These are phyloP conservation scores for Belonocnema kinseyi DNA, from an alignment of 1,140 invertebrate species.

Conservation along the genomic window DNA sequence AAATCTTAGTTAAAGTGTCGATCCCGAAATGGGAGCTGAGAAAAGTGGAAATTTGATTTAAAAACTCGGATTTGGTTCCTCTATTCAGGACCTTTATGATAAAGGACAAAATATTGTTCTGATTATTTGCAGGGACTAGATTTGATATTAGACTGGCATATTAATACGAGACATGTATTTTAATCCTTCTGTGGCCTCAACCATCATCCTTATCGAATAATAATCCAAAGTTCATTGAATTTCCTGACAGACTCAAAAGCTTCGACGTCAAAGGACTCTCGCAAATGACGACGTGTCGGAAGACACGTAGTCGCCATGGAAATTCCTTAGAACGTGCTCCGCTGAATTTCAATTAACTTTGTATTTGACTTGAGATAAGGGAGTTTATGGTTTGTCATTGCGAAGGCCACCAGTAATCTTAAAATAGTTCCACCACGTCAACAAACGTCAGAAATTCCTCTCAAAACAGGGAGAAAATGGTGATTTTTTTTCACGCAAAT, in stretches of 20 bases:
- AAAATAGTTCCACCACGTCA: neutral
- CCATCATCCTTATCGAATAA: conserved; percentile 8
- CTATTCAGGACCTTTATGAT: too few relatives aligned
- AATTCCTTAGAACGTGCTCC: conserved; percentile 35
- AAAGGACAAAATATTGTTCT: too few relatives aligned
- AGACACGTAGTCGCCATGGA: conserved; percentile 40
- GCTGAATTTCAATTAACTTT: conserved; percentile 41
- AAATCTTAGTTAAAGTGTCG: too few relatives aligned
- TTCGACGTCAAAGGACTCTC: conserved; percentile 6
- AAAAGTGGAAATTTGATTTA: too few relatives aligned
- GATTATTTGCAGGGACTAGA: too few relatives aligned
- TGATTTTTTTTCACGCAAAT: too few relatives aligned
- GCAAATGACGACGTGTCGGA: conserved; percentile 33
- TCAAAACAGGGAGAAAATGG: neutral
- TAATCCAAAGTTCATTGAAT: conserved; percentile 5
- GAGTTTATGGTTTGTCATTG: neutral
- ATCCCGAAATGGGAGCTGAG: too few relatives aligned
- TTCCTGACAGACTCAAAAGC: neutral
- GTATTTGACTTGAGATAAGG: conserved; percentile 8
- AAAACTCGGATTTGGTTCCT: too few relatives aligned
- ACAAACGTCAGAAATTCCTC: neutral
- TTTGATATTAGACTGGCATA: too few relatives aligned
- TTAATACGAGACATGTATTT: too few relatives aligned
- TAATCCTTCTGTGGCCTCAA: neutral
- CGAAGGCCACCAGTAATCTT: neutral